Evolutionary conservation across 2,113 vertebrate genomes (phyloP).

Genomic region (Heterotis niloticus): DNA sequence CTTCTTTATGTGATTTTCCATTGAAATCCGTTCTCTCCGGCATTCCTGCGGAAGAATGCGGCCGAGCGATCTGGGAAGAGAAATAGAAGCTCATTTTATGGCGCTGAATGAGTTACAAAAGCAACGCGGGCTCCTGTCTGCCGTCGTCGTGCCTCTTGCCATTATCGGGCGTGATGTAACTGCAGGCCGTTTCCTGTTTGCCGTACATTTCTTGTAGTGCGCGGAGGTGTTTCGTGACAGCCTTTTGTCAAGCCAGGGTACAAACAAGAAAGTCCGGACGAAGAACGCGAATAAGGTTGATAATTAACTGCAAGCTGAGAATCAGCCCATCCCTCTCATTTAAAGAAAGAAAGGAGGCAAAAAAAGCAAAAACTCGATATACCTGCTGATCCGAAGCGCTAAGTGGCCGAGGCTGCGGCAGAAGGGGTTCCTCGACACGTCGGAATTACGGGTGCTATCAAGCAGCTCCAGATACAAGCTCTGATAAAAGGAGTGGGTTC

Average conservation of each 20-base stretch:
- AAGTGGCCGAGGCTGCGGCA: background rate
- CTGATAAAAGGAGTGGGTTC: slow-evolving; percentile 9
- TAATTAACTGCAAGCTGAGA: slow-evolving; percentile 89
- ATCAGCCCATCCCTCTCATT: slow-evolving; percentile 66
- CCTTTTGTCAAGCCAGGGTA: background rate
- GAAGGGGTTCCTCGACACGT: slow-evolving; percentile 47
- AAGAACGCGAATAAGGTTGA: slow-evolving; percentile 51
- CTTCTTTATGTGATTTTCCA: background rate
- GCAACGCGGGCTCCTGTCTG: background rate
- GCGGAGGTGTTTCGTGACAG: background rate
- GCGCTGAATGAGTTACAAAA: background rate
- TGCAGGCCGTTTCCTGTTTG: background rate
- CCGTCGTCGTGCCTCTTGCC: background rate
- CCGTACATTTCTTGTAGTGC: background rate
- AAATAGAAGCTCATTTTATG: background rate
- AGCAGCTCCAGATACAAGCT: slow-evolving; percentile 18
- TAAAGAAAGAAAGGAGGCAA: slow-evolving; percentile 64
- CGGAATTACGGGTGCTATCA: slow-evolving; percentile 30
- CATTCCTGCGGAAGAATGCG: background rate
- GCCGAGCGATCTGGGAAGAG: background rate
- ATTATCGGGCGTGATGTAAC: too few species aligned
- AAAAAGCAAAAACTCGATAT: slow-evolving; percentile 71
- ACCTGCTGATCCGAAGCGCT: slow-evolving; percentile 61
- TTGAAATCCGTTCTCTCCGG: background rate
- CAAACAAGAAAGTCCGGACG: slow-evolving; percentile 38